Percentiles rank a stretch among this genome's conserved stretches.
Evolutionary conservation across 2,797 vertebrate genomes (phyloP).

Genomic region (Dallia pectoralis): DNA sequence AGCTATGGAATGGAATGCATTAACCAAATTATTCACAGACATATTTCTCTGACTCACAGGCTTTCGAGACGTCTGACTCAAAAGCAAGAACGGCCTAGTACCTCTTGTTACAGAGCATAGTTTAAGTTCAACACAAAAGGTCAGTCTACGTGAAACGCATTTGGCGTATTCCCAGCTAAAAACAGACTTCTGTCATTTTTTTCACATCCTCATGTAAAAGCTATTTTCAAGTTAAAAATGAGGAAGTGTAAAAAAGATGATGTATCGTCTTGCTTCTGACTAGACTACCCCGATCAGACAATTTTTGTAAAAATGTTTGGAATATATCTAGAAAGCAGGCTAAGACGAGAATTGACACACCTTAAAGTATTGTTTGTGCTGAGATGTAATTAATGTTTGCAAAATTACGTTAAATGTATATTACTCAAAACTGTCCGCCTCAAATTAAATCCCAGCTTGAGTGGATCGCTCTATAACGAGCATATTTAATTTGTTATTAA

Average conservation of each 20-base stretch:
- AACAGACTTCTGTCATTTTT: background rate
- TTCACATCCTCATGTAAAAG: constrained; percentile 27
- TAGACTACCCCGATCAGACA: no score
- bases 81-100: background rate
- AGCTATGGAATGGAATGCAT: background rate
- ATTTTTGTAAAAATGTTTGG: background rate
- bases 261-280: background rate
- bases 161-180: constrained; percentile 5
- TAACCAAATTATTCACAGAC: background rate
- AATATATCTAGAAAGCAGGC: background rate
- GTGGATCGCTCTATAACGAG: background rate
- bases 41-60: no score
- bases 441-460: background rate
- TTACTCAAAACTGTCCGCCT: background rate
- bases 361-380: background rate
- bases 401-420: background rate
- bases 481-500: background rate
- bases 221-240: constrained; percentile 52
- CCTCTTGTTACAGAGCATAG: background rate
- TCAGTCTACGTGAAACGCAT: background rate
- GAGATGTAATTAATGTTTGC: background rate
- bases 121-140: background rate
- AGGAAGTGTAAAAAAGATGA: constrained; percentile 6
- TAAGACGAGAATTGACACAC: background rate
- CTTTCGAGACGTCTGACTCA: background rate